Conservation (phyloP, 2,113 vertebrate genomes). For the Zosterops japonicus region DNA sequence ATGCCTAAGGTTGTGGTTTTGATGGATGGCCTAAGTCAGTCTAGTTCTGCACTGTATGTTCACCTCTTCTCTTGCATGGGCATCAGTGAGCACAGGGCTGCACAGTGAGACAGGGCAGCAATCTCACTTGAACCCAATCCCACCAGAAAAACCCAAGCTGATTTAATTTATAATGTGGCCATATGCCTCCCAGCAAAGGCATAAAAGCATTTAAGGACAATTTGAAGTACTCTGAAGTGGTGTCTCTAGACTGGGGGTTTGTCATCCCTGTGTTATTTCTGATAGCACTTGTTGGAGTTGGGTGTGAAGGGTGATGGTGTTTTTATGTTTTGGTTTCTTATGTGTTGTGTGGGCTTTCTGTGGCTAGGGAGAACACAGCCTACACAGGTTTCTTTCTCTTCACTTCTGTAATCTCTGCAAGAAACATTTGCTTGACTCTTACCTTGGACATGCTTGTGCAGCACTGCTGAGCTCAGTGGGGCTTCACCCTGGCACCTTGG, state of each 20-base stretch:
- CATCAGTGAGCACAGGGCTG: background rate
- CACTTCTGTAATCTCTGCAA: background rate
- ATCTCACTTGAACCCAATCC: background rate
- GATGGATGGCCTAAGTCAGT: background rate
- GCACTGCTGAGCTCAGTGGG: background rate
- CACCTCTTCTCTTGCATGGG: background rate
- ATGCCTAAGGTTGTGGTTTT: background rate
- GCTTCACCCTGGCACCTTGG: background rate
- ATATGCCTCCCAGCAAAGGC: background rate
- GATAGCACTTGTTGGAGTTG: accelerated
- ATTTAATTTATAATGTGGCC: background rate
- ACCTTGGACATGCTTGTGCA: background rate
- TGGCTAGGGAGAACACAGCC: background rate
- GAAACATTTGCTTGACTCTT: background rate
- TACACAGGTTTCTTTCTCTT: background rate
- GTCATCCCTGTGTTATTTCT: background rate
- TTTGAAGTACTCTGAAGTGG: background rate
- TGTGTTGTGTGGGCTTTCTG: background rate
- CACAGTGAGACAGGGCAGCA: accelerated
- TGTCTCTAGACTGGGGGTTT: background rate
- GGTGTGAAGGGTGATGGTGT: background rate
- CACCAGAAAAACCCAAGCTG: background rate
- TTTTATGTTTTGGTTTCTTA: background rate
- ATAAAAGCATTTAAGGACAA: background rate
- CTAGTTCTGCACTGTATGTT: background rate